Evolutionary conservation across 2,797 vertebrate species (phyloP).

Genomic region (Tangara arthus): DNA sequence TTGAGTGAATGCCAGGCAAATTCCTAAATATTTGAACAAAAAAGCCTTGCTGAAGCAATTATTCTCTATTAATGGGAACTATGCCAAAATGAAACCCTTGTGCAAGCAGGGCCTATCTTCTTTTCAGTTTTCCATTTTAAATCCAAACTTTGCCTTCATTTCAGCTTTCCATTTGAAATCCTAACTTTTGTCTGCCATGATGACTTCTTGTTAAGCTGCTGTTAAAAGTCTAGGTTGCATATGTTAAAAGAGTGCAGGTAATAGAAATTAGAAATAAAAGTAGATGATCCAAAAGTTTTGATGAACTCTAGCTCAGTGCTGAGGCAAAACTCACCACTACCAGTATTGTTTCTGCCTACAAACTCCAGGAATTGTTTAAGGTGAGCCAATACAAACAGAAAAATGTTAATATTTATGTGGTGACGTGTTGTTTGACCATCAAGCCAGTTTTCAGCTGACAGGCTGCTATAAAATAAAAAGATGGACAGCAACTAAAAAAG

Average conservation of each 20-base stretch:
- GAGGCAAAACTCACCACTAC: not conserved
- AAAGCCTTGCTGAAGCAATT: not conserved
- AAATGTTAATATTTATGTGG: not conserved
- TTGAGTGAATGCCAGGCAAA: not conserved
- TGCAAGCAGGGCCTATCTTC: not conserved
- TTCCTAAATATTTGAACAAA: slow-evolving; percentile 11
- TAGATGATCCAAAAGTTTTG: not conserved
- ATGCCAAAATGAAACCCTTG: not conserved
- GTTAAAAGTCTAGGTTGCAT: not conserved
- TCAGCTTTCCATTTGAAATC: not conserved
- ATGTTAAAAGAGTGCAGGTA: not conserved
- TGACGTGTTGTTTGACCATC: not conserved
- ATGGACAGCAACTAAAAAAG: not conserved
- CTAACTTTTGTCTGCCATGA: not conserved
- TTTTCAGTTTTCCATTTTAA: not conserved
- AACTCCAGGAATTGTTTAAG: not conserved
- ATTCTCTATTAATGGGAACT: not conserved
- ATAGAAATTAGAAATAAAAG: not conserved
- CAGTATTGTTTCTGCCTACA: not conserved
- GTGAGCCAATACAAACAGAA: not conserved
- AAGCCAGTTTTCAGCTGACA: not conserved
- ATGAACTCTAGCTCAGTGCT: not conserved
- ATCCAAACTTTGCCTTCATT: not conserved
- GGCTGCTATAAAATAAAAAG: not conserved
- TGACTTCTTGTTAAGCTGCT: not conserved